Base-by-base conservation (phyloP, 2,797 vertebrate genomes). In the Anguilla pacifica region DNA sequence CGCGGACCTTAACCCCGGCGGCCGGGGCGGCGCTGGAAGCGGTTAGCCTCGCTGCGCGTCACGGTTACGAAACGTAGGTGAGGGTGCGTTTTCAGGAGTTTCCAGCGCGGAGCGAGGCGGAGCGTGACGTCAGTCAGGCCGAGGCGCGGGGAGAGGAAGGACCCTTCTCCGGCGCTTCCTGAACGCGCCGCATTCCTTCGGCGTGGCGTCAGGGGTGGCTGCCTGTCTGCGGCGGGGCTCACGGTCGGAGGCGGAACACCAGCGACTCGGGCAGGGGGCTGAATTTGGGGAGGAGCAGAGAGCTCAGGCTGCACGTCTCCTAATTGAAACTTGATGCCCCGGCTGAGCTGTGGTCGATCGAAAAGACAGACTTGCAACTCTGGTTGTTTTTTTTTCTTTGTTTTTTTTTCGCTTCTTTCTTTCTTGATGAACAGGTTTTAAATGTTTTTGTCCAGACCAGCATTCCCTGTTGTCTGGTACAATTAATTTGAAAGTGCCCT, bases 241-340 rank as follows among this genome's bases (percentile, higher is more conserved):
- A 91, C 91, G 79, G 88, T 82, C 85, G 87, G 85, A 43, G 88
- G 89, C 87, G 90, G 39, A 90, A 88, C 89, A 91, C 89, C 83
- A 25, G 86, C 88, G 88, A 89, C 90, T 92, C 46, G 86, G 84
- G 86, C 91, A 90, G 70, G 88, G 87, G 89, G 91, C 90, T 89
- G 91, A 91, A 90, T 92, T 93, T 93, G 91, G 59, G 83, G 88
- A 85, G 43, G 79, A 89, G 88, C 93, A 94, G 92, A 93, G 94
- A 95, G 91, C 91, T 91, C 92, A 94, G 88, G 89, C 90, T 86
- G 90, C 94, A 95, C 94, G 94, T 95, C 94, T 94, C 91, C 89
- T 93, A 93, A 94, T 93, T 95, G 95, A 95, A 96, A 96, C 91
- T 90, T 93, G 95, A 95, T 91, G 91, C 93, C 92, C 85, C 89